phyloP scores from a whole-genome alignment of 2,888 invertebrate genomes.

The Patella ulyssiponensis region DNA sequence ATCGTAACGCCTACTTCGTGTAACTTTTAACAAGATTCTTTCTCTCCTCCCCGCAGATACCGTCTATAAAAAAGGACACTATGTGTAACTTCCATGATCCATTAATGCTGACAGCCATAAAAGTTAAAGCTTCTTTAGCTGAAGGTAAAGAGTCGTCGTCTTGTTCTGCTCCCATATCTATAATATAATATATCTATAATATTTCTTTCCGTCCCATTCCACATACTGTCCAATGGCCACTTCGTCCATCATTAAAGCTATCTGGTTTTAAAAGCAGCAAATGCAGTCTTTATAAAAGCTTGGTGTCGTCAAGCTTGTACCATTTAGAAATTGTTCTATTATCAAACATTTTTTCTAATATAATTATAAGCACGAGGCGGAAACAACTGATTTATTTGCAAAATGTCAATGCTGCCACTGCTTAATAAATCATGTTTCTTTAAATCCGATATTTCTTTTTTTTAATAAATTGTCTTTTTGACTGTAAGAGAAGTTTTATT shows the following conservation, averaged over 20 bases:
- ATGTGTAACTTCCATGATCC: conserved; percentile 7
- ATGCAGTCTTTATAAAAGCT: neutral
- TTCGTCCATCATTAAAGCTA: neutral
- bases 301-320: neutral
- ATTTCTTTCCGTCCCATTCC: neutral
- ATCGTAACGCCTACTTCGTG: neutral
- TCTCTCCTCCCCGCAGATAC: conserved; percentile 6
- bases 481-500: too few species aligned
- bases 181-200: neutral
- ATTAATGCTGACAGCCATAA: neutral
- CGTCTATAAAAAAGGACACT: neutral
- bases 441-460: too few species aligned
- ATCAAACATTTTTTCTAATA: conserved; percentile 4
- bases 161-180: conserved; percentile 6
- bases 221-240: neutral
- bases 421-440: too few species aligned
- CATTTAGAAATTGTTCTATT: neutral
- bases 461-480: too few species aligned
- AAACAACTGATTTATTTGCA: neutral
- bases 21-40: conserved; percentile 3
- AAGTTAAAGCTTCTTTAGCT: neutral
- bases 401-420: too few species aligned
- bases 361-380: neutral
- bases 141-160: neutral
- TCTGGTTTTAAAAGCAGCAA: neutral